Percentiles rank a stretch among this genome's conserved stretches.
Evolutionary conservation across 2,113 vertebrate genomes (phyloP).

Genomic region (Riparia riparia): DNA sequence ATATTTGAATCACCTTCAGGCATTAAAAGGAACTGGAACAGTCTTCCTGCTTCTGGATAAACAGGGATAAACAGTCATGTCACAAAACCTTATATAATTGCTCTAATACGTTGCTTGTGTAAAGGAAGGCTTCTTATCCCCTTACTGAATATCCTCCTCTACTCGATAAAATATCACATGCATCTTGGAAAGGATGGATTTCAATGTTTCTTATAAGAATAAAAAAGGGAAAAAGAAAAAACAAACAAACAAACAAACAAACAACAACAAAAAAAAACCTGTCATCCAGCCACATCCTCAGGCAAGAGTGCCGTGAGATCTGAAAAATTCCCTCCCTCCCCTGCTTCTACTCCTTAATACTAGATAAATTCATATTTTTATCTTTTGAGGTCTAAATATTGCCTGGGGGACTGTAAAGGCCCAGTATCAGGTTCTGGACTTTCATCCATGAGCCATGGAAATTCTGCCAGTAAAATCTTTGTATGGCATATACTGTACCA

Average conservation of each 20-base stretch:
- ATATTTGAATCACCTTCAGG: background rate
- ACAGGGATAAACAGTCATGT: background rate
- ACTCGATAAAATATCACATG: background rate
- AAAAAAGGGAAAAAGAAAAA: rapidly evolving
- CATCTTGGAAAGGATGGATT: background rate
- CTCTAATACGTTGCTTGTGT: background rate
- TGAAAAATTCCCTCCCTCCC: background rate
- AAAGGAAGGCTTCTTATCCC: background rate
- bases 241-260: background rate
- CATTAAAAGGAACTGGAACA: background rate
- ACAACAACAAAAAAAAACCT: rapidly evolving
- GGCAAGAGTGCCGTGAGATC: background rate
- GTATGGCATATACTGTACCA: background rate
- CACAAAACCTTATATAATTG: background rate
- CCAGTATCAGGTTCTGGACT: background rate
- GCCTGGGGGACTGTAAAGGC: background rate
- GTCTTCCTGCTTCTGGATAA: background rate
- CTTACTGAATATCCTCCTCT: background rate
- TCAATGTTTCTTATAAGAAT: background rate
- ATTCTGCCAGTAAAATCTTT: background rate
- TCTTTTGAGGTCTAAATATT: background rate
- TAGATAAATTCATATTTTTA: background rate
- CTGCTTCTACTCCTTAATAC: background rate
- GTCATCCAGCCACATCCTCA: background rate
- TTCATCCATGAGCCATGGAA: background rate